Conservation (phyloP, 2,797 vertebrate species). For the Cottoperca gobio region DNA sequence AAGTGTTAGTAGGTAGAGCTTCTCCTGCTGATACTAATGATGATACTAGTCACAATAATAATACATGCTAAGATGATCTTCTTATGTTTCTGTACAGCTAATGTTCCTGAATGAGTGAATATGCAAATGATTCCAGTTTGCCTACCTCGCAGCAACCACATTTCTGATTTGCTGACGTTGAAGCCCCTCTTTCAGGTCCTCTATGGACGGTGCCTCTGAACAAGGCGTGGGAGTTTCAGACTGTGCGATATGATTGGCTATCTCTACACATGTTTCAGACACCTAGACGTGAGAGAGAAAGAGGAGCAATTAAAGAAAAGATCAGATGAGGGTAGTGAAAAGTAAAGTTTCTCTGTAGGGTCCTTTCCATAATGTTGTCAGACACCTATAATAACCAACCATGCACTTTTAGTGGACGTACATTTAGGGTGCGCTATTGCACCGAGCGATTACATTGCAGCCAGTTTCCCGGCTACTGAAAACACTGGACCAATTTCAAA, state of each 20-base stretch:
- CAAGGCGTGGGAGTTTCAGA: slow-evolving; percentile 76
- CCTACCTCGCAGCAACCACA: slow-evolving; percentile 88
- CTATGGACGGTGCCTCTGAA: slow-evolving; percentile 75
- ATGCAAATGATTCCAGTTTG: neutral
- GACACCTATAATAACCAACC: too few relatives aligned
- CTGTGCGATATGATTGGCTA: slow-evolving; percentile 85
- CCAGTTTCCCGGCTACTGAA: too few relatives aligned
- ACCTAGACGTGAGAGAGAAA: slow-evolving; percentile 79
- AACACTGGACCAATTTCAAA: too few relatives aligned
- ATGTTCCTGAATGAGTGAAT: slow-evolving; percentile 2
- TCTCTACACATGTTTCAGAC: slow-evolving; percentile 85
- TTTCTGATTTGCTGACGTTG: slow-evolving; percentile 90
- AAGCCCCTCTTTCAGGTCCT: slow-evolving; percentile 89
- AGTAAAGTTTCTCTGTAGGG: too few relatives aligned
- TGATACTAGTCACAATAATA: neutral
- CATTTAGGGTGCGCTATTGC: too few relatives aligned
- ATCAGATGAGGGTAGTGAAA: neutral
- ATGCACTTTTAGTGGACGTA: too few relatives aligned
- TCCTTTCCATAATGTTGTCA: too few relatives aligned
- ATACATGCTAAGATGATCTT: neutral
- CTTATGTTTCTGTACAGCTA: too few relatives aligned
- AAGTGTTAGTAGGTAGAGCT: neutral
- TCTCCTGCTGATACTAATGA: neutral
- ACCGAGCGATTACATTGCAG: too few relatives aligned
- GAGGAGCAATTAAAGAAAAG: neutral